These are phyloP conservation scores for Notothenia coriiceps DNA, from an alignment of 2,113 vertebrate species.

Conservation along the genomic window DNA sequence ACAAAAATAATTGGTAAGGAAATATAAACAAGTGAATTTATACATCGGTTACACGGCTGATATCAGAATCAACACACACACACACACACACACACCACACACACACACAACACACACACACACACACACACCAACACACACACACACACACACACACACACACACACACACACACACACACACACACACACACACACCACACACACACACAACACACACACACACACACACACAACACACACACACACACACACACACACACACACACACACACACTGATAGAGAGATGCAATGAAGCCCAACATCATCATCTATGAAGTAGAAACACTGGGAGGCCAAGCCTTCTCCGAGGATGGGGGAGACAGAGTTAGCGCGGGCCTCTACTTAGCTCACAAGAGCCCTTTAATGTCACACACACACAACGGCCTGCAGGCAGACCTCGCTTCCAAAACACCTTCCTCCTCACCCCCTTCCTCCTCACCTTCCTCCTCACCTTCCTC, in stretches of 20 bases:
- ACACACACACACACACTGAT: not conserved
- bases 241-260: slow-evolving; percentile 18
- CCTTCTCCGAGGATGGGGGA: slow-evolving; percentile 13
- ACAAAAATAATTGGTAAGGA: too few species aligned
- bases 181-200: slow-evolving; percentile 13
- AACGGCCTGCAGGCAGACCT: slow-evolving; percentile 26
- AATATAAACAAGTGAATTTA: too few species aligned
- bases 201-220: slow-evolving; percentile 19
- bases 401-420: slow-evolving; percentile 54
- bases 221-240: slow-evolving; percentile 11
- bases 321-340: slow-evolving; percentile 52
- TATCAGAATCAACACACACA: too few species aligned
- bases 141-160: too few species aligned
- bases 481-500: slow-evolving; percentile 52
- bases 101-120: too few species aligned
- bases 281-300: slow-evolving; percentile 30
- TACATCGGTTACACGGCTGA: too few species aligned
- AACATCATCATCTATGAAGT: slow-evolving; percentile 55
- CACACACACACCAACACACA: not conserved
- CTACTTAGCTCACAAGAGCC: slow-evolving; percentile 57
- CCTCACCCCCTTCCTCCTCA: slow-evolving; percentile 18
- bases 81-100: too few species aligned
- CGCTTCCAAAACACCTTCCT: slow-evolving; percentile 38
- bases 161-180: not conserved
- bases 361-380: slow-evolving; percentile 29